These are phyloP conservation scores for Thalpophila matura DNA, from an alignment of 2,888 invertebrate genomes.

Conservation along the genomic window DNA sequence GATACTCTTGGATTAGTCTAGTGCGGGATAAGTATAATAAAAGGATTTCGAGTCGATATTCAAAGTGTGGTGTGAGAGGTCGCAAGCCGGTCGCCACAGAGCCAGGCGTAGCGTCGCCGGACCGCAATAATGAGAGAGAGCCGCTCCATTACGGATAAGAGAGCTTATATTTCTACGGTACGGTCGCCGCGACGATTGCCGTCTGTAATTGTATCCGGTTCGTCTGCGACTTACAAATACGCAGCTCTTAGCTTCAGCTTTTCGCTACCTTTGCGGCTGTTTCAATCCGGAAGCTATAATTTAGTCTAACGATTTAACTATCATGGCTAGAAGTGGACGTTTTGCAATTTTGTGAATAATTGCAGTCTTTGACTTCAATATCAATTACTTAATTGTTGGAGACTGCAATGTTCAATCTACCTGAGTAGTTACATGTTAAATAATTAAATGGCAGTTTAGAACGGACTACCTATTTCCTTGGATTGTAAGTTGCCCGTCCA, in stretches of 20 bases:
- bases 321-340: conserved; percentile 7
- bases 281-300: conserved; percentile 63
- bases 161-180: conserved; percentile 82
- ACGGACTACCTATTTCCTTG: conserved; percentile 68
- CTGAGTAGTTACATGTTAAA: conserved; percentile 56
- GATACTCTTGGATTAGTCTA: conserved; percentile 23
- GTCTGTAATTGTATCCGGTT: conserved; percentile 88
- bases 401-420: conserved; percentile 58
- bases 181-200: conserved; percentile 78
- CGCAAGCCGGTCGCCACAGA: conserved; percentile 38
- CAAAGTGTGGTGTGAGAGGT: conserved; percentile 63
- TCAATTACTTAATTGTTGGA: conserved; percentile 35
- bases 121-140: conserved; percentile 85
- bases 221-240: conserved; percentile 72
- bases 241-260: conserved; percentile 58
- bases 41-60: conserved; percentile 69
- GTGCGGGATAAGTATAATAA: conserved; percentile 22
- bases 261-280: conserved; percentile 58
- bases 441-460: conserved; percentile 61
- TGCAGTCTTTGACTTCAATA: conserved; percentile 35
- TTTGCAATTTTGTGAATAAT: conserved; percentile 39
- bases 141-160: conserved; percentile 80
- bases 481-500: conserved; percentile 68
- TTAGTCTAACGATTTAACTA: conserved; percentile 48
- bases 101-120: conserved; percentile 68